These are phyloP conservation scores for Coturnix japonica DNA, from an alignment of 2,113 vertebrate genomes.

Conservation along the genomic window DNA sequence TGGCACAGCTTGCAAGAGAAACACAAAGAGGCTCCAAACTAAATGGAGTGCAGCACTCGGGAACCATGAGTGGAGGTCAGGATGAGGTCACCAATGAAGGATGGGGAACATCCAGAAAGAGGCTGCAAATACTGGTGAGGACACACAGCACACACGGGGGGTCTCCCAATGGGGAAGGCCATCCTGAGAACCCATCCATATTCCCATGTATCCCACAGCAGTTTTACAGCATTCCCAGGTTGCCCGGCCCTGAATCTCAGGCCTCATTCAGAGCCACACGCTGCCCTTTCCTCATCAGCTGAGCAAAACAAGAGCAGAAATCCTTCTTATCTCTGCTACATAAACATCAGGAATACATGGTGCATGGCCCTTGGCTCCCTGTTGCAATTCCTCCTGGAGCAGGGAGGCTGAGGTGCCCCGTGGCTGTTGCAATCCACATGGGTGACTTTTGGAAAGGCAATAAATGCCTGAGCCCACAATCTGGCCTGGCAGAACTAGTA, in stretches of 20 bases:
- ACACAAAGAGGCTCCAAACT: neutral
- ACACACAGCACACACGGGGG: neutral
- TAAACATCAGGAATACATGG: neutral
- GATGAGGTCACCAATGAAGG: neutral
- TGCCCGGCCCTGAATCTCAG: neutral
- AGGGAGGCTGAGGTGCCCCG: neutral
- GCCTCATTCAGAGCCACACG: neutral
- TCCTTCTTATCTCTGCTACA: neutral
- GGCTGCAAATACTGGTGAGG: constrained; percentile 40
- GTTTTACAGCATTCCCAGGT: neutral
- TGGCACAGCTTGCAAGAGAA: constrained; percentile 34
- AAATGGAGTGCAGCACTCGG: neutral
- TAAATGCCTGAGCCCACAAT: neutral
- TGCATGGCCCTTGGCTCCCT: neutral
- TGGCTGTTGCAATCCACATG: neutral
- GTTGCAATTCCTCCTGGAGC: neutral
- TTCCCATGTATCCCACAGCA: neutral
- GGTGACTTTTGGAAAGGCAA: constrained; percentile 9
- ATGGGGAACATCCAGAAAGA: constrained; percentile 17
- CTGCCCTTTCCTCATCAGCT: neutral
- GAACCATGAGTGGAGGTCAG: constrained; percentile 16
- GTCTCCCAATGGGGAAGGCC: rapidly evolving
- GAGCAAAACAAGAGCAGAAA: neutral
- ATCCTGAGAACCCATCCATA: neutral
- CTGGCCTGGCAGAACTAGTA: neutral